Percentiles rank a stretch among this genome's conserved stretches.
Evolutionary conservation across 2,888 invertebrate genomes (phyloP).

Genomic region (Pristionchus arcanus): DNA sequence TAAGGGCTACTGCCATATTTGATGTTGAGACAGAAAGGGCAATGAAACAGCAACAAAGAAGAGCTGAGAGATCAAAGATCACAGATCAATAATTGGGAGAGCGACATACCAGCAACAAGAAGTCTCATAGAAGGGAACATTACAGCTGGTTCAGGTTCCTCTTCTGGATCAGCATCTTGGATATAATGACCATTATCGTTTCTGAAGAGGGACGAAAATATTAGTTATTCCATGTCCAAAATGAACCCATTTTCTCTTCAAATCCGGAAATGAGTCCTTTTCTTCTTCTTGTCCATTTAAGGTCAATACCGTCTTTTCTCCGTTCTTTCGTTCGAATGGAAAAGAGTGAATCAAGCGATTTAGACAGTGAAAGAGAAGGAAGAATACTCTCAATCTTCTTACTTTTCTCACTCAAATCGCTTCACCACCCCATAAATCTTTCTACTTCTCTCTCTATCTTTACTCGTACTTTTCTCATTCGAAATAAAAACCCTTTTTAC

Average conservation of each 20-base stretch:
- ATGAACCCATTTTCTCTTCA: background rate
- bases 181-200: background rate
- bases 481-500: background rate
- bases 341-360: background rate
- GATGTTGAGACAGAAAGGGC: constrained; percentile 75
- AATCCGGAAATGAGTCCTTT: background rate
- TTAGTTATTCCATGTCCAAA: background rate
- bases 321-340: background rate
- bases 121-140: constrained; percentile 77
- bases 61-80: constrained; percentile 58
- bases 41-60: constrained; percentile 77
- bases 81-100: background rate
- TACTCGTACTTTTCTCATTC: background rate
- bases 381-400: constrained; percentile 1
- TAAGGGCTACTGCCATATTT: constrained; percentile 77
- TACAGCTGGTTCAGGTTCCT: constrained; percentile 62
- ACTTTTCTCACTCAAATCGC: constrained; percentile 4
- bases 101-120: constrained; percentile 64
- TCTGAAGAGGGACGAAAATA: background rate
- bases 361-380: background rate
- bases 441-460: background rate
- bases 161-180: constrained; percentile 25
- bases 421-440: background rate
- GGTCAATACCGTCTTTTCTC: background rate
- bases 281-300: background rate